These are phyloP conservation scores for Arrhopalites spinosus DNA, from an alignment of 2,888 invertebrate genomes.

Conservation along the genomic window DNA sequence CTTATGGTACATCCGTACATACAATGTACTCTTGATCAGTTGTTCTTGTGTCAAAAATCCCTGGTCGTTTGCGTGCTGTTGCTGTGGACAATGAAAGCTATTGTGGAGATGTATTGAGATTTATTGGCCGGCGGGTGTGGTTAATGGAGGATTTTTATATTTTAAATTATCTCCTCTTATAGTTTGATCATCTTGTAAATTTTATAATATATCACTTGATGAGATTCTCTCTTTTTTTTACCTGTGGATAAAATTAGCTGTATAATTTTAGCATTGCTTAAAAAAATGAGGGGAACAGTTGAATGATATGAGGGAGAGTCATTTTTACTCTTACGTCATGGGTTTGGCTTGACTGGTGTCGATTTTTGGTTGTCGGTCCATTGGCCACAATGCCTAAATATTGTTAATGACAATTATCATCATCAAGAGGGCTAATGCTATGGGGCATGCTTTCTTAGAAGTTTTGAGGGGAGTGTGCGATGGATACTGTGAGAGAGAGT, in stretches of 20 bases:
- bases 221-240: neutral
- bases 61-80: too few species aligned
- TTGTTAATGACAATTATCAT: neutral
- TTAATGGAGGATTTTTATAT: neutral
- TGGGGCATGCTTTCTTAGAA: neutral
- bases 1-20: too few species aligned
- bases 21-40: too few species aligned
- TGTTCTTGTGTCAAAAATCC: too few species aligned
- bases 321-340: neutral
- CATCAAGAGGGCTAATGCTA: neutral
- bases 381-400: neutral
- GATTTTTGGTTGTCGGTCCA: neutral
- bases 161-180: too few species aligned
- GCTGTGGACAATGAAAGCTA: too few species aligned
- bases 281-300: neutral
- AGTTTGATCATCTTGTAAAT: too few species aligned
- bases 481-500: too few species aligned
- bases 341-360: too few species aligned
- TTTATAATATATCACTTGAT: neutral
- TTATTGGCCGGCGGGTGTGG: conserved; percentile 18
- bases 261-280: neutral
- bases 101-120: conserved; percentile 16
- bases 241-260: neutral
- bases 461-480: too few species aligned
- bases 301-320: too few species aligned